Conservation (phyloP, 2,888 invertebrate species). For the Schizotus pectinicornis region DNA sequence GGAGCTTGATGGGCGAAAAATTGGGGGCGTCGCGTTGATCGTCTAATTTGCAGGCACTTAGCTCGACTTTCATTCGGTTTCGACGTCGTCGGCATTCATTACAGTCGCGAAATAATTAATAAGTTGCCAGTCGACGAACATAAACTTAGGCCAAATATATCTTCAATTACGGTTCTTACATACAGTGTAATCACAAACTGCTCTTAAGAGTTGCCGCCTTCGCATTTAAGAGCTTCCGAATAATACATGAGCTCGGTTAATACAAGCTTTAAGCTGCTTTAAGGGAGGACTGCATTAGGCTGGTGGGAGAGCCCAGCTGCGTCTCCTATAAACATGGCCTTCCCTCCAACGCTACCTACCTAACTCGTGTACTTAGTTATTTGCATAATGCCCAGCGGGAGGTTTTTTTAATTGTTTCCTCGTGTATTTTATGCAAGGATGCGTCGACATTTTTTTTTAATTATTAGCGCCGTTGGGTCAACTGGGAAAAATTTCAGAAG, state of each 20-base stretch:
- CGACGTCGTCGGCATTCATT: neutral
- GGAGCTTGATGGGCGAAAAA: neutral
- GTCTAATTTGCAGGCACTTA: no score
- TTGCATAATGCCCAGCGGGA: slow-evolving; percentile 35
- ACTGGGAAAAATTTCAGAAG: neutral
- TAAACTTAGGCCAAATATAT: slow-evolving; percentile 40
- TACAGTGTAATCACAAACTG: slow-evolving; percentile 51
- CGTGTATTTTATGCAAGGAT: neutral
- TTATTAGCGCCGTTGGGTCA: neutral
- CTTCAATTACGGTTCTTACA: slow-evolving; percentile 53
- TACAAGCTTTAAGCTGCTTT: slow-evolving; percentile 55
- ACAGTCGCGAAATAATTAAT: slow-evolving; percentile 21
- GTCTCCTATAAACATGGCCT: slow-evolving; percentile 38
- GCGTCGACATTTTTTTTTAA: slow-evolving; percentile 1
- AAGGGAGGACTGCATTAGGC: slow-evolving; percentile 48
- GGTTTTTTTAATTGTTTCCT: slow-evolving; percentile 35
- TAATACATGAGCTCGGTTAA: slow-evolving; percentile 57
- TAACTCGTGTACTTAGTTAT: slow-evolving; percentile 33
- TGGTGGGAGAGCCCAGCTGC: slow-evolving; percentile 49
- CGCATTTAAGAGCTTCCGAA: slow-evolving; percentile 54
- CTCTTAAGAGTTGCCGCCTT: slow-evolving; percentile 52
- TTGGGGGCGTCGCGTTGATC: no score
- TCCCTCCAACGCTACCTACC: slow-evolving; percentile 19
- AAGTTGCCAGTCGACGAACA: slow-evolving; percentile 15
- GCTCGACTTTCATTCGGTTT: no score